Base-by-base conservation (phyloP, 2,888 invertebrate species). In the Atethmia centrago region DNA sequence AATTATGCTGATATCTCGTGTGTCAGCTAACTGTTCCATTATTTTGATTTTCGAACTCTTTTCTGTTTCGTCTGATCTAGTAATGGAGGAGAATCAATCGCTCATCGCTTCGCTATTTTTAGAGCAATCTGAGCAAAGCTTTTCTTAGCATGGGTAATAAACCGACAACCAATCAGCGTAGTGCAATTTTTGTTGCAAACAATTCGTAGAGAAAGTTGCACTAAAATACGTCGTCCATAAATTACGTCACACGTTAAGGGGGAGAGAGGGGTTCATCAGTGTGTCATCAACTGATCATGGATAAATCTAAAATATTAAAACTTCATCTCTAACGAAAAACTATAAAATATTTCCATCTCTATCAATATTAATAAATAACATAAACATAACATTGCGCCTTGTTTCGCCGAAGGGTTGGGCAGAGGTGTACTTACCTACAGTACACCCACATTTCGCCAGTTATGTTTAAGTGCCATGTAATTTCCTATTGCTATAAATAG, bases 31-130 rank as follows among this genome's bases (percentile, higher is more conserved):
- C 64, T 68, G 25, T 40, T 77, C 28, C 16, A 45, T 56, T 42
- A 68, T 67, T 61, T 64, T 51, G n/a, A 28, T 25, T 71, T 66
- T 56, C 61, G 5, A 53, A 56, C 31, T 61, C 14, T n/a, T n/a
- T 76, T 76, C 61, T 55, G 16, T 61, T 71, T 51, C 16, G 7
- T 58, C 31, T 40, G 21, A 61, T 64, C 36, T 58, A 45, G 49
- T 42, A 36, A 45, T 53, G 8, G 4, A 69, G 31, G 14, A 61
- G 8, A 55, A 66, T 66, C 25, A 56, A 79, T 80, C 62, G n/a
- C n/a, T 70, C n/a, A n/a, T 55, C 69, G 56, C 55, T 8, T 42
- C 8, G 19, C 28, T 56, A 55, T 65, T 55, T 67, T 61, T n/a
- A 61, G 28, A 79, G 42, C 21, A 42, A 73, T 59, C 36, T 51